These are phyloP conservation scores for Lutjanus erythropterus DNA, from an alignment of 2,113 vertebrate genomes.

Conservation along the genomic window DNA sequence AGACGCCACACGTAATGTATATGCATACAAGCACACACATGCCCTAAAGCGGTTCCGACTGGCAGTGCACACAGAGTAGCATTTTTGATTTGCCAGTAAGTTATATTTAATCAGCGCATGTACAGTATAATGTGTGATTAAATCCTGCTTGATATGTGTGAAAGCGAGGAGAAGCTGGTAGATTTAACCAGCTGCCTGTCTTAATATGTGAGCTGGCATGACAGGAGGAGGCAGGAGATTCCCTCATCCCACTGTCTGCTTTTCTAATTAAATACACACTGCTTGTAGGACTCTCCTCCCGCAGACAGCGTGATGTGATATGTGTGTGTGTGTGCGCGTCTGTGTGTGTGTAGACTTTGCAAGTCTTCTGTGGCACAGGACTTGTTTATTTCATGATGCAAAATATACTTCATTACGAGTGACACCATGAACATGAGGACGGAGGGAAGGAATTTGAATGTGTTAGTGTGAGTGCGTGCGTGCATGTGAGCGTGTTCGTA, in stretches of 20 bases:
- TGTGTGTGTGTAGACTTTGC: conserved; percentile 24
- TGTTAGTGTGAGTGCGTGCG: neutral
- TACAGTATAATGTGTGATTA: conserved; percentile 48
- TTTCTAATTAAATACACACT: conserved; percentile 57
- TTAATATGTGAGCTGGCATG: conserved; percentile 44
- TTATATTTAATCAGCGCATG: conserved; percentile 45
- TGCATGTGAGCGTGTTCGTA: conserved; percentile 6
- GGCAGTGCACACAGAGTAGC: conserved; percentile 20
- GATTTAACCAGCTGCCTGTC: conserved; percentile 57
- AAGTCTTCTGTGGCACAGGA: conserved; percentile 28
- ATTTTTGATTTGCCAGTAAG: conserved; percentile 28
- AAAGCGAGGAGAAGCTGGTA: conserved; percentile 36
- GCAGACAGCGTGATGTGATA: conserved; percentile 2
- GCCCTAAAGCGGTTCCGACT: neutral
- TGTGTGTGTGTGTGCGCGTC: conserved; percentile 19
- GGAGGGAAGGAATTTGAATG: conserved; percentile 20
- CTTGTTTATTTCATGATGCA: conserved; percentile 41
- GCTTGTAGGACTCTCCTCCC: conserved; percentile 14
- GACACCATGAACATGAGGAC: conserved; percentile 48
- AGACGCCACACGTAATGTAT: neutral
- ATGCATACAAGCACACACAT: conserved; percentile 5
- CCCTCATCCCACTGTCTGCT: conserved; percentile 49
- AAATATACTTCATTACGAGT: conserved; percentile 57
- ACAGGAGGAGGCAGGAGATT: conserved; percentile 51
- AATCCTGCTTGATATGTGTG: conserved; percentile 48